Evolutionary conservation across 2,113 vertebrate genomes (phyloP).

Genomic region (Hydrochoerus hydrochaeris): DNA sequence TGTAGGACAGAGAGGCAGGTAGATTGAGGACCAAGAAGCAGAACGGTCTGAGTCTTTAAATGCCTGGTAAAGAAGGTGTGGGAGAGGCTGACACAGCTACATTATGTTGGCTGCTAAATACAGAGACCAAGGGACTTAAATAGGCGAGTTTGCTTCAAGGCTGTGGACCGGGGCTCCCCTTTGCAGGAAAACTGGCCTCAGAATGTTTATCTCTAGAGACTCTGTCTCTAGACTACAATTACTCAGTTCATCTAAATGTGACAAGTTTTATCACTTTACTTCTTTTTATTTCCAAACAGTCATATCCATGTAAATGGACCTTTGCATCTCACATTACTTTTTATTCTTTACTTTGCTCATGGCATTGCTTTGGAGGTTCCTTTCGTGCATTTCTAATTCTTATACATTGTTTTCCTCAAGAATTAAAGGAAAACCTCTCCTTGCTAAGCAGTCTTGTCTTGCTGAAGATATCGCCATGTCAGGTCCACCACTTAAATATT

Average conservation of each 20-base stretch:
- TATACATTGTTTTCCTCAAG: background rate
- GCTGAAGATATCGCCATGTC: background rate
- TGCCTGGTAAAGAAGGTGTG: background rate
- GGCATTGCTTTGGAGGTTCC: background rate
- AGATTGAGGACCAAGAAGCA: background rate
- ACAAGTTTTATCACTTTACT: background rate
- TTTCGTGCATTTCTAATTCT: background rate
- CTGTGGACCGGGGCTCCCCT: background rate
- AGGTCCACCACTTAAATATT: no score
- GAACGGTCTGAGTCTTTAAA: background rate
- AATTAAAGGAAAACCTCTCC: background rate
- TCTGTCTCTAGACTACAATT: background rate
- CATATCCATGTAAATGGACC: no score
- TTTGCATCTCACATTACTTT: no score
- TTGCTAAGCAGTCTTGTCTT: background rate
- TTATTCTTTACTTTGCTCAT: background rate
- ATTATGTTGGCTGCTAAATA: background rate
- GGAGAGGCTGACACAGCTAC: background rate
- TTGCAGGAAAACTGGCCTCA: background rate
- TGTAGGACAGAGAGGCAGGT: background rate
- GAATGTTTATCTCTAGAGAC: background rate
- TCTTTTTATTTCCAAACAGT: background rate
- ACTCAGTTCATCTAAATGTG: background rate
- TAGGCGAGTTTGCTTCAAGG: background rate
- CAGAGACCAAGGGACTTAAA: background rate